Percentiles rank a stretch among this genome's conserved stretches.
phyloP scores from a whole-genome alignment of 2,113 vertebrate genomes.

The Eclectus roratus region DNA sequence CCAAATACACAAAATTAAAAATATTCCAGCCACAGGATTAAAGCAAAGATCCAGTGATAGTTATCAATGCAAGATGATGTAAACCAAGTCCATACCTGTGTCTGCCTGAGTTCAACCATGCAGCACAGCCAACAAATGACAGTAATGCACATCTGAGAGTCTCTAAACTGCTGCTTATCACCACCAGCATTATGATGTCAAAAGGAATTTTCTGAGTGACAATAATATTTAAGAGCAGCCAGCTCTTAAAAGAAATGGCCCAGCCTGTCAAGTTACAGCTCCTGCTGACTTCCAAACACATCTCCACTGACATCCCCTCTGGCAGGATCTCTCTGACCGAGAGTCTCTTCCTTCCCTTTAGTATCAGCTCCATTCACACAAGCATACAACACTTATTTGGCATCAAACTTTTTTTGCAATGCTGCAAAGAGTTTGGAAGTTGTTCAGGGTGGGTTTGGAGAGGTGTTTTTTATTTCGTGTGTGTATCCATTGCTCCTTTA shows the following conservation, averaged over 20 bases:
- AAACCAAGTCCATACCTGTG: not conserved
- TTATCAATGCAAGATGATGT: not conserved
- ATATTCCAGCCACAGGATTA: not conserved
- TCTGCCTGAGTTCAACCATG: fast-evolving
- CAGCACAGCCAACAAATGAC: not conserved
- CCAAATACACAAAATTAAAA: not conserved
- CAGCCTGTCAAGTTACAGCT: not conserved
- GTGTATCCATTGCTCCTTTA: not conserved
- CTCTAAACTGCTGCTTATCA: not conserved
- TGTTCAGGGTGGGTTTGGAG: not conserved
- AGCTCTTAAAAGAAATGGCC: not conserved
- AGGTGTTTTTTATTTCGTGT: no score
- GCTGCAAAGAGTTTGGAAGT: not conserved
- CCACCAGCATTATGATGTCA: not conserved
- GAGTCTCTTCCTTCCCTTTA: not conserved
- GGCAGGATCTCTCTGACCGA: not conserved
- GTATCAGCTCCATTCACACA: not conserved
- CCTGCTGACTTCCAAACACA: not conserved
- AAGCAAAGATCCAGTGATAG: not conserved
- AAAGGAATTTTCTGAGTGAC: not conserved
- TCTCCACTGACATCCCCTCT: not conserved
- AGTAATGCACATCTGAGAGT: not conserved
- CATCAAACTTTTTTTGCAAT: not conserved
- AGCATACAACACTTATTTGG: not conserved
- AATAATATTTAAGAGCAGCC: not conserved